phyloP scores from a whole-genome alignment of 2,888 invertebrate genomes.

The Belgica antarctica region DNA sequence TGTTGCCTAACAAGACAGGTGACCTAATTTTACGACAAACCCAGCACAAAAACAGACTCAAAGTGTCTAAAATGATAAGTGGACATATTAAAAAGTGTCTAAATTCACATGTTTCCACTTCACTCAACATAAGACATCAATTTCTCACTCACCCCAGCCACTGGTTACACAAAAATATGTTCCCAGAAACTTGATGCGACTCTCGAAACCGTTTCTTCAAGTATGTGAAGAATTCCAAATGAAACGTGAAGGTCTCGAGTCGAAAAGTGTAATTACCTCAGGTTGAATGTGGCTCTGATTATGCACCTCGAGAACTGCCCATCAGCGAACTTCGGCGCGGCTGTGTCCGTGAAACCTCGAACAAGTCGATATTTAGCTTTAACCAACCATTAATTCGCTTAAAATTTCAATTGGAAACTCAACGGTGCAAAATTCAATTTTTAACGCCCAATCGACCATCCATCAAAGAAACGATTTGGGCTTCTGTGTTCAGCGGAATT shows the following conservation, averaged over 20 bases:
- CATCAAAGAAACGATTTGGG: neutral
- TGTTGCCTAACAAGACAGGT: too few species aligned
- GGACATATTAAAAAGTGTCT: too few species aligned
- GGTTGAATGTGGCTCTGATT: neutral
- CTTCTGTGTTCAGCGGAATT: neutral
- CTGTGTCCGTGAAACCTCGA: slow-evolving; percentile 14
- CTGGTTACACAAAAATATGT: too few species aligned
- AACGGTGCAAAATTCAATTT: neutral
- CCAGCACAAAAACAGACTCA: too few species aligned
- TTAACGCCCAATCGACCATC: slow-evolving; percentile 8
- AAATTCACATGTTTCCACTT: too few species aligned
- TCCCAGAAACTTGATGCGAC: too few species aligned
- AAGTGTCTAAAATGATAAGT: too few species aligned
- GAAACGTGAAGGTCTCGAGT: slow-evolving; percentile 4
- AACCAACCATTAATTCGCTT: slow-evolving; percentile 8
- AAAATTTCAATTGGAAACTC: slow-evolving; percentile 3
- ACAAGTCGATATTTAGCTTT: slow-evolving; percentile 1
- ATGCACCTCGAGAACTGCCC: neutral
- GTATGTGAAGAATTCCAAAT: neutral
- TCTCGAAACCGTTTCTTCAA: neutral
- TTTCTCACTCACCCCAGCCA: too few species aligned
- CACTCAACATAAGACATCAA: too few species aligned
- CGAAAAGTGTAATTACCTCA: slow-evolving; percentile 1
- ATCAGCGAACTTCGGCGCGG: neutral
- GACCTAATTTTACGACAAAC: too few species aligned